Evolutionary conservation across 2,888 invertebrate genomes (phyloP), one percentile per base, ranked within the genome.

Genomic region (Euplagia quadripunctaria): DNA sequence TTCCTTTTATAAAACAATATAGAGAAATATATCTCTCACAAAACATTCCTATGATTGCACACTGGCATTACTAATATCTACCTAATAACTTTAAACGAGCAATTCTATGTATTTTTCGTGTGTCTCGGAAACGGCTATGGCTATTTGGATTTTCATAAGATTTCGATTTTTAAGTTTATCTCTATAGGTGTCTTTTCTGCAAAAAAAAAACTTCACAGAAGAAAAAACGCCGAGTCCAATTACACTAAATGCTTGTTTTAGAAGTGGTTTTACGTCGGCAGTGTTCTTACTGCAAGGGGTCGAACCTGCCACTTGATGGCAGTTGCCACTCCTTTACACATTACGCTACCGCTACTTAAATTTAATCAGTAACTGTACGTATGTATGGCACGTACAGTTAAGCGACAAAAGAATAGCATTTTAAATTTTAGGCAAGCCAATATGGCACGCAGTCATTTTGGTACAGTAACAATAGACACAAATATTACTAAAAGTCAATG

Each of bases 341-440:
- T 31, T 61, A 61, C 6, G 11, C 61, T 14, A 14, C 5, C 20
- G 58, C 11, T 20, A 31, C 31, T 14, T 61, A 61, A 11, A 31
- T 31, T 31, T 31, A 61, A 61, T 31, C 61, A 61, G 6, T 20
- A n/a, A 20, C 2, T 20, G 14, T 61, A 6, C 14, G 16, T 66
- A 20, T 16, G 31, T 66, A 16, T 9, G 66, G 16, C 49, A 31
- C 9, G 66, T 20, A 14, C 16, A 12, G 31, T 61, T 5, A 61
- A 61, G 61, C 61, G 31, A 14, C 14, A 61, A 61, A 31, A 31
- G 20, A 16, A 14, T 17, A 51, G 66, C 31, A 65, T 20, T 20
- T 49, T 49, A 11, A 61, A 66, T 66, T 66, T 31, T 66, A 51
- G 41, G 66, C 66, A 31, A 17, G 7, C 16, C 16, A 66, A 66